Percentiles rank a stretch among this genome's conserved stretches.
Conservation (phyloP, 2,888 invertebrate species). For the Sminthurinus aureus region DNA sequence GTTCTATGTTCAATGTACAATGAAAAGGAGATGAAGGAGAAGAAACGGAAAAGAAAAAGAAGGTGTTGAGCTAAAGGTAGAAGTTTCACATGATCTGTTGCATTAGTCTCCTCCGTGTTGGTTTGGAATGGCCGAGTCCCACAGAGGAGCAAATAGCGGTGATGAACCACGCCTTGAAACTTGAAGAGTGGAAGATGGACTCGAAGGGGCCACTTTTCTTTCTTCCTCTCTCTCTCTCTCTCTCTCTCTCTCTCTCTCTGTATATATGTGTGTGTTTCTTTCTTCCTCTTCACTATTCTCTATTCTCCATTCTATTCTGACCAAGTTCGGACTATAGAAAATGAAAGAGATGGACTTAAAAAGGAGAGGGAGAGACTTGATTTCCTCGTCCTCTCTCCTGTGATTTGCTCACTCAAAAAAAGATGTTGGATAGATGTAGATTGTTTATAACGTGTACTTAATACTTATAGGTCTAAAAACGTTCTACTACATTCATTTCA, state of each 20-base stretch:
- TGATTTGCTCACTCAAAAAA: background rate
- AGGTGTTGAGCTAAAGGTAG: conserved; percentile 20
- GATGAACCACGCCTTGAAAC: conserved; percentile 42
- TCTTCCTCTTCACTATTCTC: too few relatives aligned
- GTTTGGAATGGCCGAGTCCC: conserved; percentile 30
- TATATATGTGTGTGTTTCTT: too few relatives aligned
- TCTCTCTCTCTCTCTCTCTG: background rate
- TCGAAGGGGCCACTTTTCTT: conserved; percentile 28
- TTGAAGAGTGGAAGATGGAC: conserved; percentile 10
- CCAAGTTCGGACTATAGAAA: background rate
- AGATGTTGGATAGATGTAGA: too few relatives aligned
- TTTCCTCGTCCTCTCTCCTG: background rate
- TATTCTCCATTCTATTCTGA: too few relatives aligned
- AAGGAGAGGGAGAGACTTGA: background rate
- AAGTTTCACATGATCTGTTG: conserved; percentile 22
- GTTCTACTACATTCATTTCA: too few relatives aligned
- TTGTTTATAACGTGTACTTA: too few relatives aligned
- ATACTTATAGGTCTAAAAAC: too few relatives aligned
- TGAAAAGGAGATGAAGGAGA: background rate
- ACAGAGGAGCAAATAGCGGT: conserved; percentile 42
- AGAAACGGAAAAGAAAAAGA: background rate
- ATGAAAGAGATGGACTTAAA: background rate
- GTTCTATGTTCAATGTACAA: background rate
- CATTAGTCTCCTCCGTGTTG: conserved; percentile 15
- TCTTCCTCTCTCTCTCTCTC: background rate